Evolutionary conservation across 2,113 vertebrate genomes (phyloP).

Genomic region (Oncorhynchus nerka): DNA sequence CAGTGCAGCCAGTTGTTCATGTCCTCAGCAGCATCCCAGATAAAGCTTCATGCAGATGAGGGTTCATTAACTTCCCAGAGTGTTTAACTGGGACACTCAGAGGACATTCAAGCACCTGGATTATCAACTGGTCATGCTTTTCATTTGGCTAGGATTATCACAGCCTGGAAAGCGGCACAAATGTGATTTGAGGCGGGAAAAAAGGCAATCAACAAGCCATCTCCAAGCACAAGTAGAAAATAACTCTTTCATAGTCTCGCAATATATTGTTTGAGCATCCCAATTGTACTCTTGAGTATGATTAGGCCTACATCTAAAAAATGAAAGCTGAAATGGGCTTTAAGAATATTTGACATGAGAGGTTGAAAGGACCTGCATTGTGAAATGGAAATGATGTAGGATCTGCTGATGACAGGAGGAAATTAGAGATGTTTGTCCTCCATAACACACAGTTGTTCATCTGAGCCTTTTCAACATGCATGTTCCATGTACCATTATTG

Average conservation of each 20-base stretch:
- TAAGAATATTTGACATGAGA: too few relatives aligned
- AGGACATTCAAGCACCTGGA: constrained; percentile 65
- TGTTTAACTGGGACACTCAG: constrained; percentile 65
- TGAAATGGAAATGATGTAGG: too few relatives aligned
- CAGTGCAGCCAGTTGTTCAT: constrained; percentile 50
- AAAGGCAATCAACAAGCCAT: not conserved
- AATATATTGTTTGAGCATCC: not conserved
- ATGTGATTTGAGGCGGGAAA: not conserved
- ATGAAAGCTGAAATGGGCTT: too few relatives aligned
- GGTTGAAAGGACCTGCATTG: too few relatives aligned
- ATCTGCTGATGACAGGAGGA: too few relatives aligned
- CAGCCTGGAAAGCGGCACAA: not conserved
- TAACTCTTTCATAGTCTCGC: not conserved
- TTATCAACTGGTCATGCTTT: constrained; percentile 68
- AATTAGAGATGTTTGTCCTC: too few relatives aligned
- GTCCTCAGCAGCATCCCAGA: constrained; percentile 52
- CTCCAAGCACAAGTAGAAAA: not conserved
- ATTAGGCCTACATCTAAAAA: too few relatives aligned
- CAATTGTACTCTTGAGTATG: too few relatives aligned
- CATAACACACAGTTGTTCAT: too few relatives aligned
- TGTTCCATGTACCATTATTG: too few relatives aligned
- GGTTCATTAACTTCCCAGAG: constrained; percentile 67
- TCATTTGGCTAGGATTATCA: constrained; percentile 68
- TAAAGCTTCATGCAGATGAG: constrained; percentile 64
- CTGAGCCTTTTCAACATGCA: too few relatives aligned